A percentile compares a stretch with the other conserved stretches of the same genome.
Conservation (phyloP, 2,797 vertebrate genomes). For the Bovichtus diacanthus region DNA sequence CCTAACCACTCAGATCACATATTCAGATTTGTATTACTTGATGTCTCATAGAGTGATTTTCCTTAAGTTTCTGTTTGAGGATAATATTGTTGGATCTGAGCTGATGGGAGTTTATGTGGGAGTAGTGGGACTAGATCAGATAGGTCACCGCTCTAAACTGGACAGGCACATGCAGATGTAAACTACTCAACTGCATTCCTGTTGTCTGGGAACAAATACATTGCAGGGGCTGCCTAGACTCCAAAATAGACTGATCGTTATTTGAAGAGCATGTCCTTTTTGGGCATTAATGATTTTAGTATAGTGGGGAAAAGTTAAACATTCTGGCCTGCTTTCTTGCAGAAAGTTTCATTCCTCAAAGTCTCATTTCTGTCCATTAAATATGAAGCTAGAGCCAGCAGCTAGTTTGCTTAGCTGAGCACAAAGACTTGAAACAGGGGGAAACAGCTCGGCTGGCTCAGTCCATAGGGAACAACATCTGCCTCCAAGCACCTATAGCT, state of each 20-base stretch:
- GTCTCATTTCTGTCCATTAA: not conserved
- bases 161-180: constrained; percentile 49
- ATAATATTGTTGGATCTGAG: constrained; percentile 40
- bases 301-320: not conserved
- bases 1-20: constrained; percentile 34
- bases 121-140: constrained; percentile 57
- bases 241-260: constrained; percentile 34
- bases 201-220: constrained; percentile 67
- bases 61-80: constrained; percentile 18
- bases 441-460: too few species aligned
- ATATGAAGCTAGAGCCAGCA: too few species aligned
- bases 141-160: constrained; percentile 59
- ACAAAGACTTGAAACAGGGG: too few species aligned
- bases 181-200: constrained; percentile 63
- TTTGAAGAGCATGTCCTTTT: constrained; percentile 16
- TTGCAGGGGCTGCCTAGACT: not conserved
- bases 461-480: too few species aligned
- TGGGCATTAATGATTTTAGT: constrained; percentile 12
- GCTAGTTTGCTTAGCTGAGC: too few species aligned
- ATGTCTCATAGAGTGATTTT: constrained; percentile 17
- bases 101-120: constrained; percentile 61
- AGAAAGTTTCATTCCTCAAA: too few species aligned
- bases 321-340: constrained; percentile 12
- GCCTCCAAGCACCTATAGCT: too few species aligned
- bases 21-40: not conserved